Conservation (phyloP, 2,113 vertebrate genomes). For the Semnopithecus entellus region DNA sequence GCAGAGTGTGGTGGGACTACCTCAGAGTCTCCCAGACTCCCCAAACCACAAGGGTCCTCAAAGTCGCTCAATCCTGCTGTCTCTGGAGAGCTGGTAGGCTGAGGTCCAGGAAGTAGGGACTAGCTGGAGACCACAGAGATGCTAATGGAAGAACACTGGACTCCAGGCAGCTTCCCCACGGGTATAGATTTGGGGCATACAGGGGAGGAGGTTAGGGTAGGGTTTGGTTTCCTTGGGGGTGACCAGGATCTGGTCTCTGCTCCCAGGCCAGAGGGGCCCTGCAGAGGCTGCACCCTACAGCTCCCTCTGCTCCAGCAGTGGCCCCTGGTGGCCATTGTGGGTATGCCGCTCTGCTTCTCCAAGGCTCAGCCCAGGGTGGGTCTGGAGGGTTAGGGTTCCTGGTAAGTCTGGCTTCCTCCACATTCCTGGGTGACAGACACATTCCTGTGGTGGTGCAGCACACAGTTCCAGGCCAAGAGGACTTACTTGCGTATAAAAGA, state of each 20-base stretch:
- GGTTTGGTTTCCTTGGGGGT: background rate
- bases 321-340: slow-evolving; percentile 37
- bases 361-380: background rate
- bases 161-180: background rate
- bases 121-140: background rate
- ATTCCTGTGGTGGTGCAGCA: background rate
- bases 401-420: background rate
- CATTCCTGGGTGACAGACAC: background rate
- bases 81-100: background rate
- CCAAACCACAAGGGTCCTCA: background rate
- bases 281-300: too few species aligned
- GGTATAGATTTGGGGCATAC: background rate
- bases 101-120: background rate
- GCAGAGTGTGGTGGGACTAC: background rate
- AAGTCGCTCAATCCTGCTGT: background rate
- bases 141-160: background rate
- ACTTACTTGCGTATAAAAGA: background rate
- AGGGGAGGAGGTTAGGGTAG: background rate
- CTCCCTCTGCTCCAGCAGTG: background rate
- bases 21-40: background rate
- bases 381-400: too few species aligned
- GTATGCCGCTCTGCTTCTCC: background rate
- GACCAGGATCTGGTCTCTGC: background rate
- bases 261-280: background rate
- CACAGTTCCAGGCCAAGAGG: background rate